Percentiles rank a stretch among this genome's conserved stretches.
These are phyloP conservation scores for Apostichopus leukothele DNA, from an alignment of 53 echinoderm and acorn worm species.

Conservation along the genomic window DNA sequence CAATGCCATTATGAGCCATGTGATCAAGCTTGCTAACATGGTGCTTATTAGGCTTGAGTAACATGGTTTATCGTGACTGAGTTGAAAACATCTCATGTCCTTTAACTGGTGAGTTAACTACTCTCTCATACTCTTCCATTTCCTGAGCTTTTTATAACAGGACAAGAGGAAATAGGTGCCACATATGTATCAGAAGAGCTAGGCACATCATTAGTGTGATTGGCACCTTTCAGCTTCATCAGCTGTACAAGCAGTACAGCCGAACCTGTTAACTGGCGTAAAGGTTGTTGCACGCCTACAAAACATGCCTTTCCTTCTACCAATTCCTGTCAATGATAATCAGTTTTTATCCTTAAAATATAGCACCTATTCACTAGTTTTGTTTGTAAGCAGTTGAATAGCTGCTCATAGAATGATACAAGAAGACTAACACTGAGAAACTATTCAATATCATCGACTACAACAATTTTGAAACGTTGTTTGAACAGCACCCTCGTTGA, in stretches of 20 bases:
- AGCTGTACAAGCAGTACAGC: neutral
- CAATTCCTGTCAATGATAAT: neutral
- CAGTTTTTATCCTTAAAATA: too few relatives aligned
- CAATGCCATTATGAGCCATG: neutral
- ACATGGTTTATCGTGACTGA: neutral
- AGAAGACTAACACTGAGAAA: too few relatives aligned
- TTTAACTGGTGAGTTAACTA: neutral
- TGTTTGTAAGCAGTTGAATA: too few relatives aligned
- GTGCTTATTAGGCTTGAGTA: neutral
- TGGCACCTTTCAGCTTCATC: too few relatives aligned
- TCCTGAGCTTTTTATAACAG: constrained; percentile 5
- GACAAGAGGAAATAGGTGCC: too few relatives aligned
- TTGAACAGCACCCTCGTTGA: too few relatives aligned
- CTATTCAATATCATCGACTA: too few relatives aligned
- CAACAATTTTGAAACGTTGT: too few relatives aligned
- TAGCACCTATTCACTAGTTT: too few relatives aligned
- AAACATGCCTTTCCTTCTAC: constrained; percentile 38
- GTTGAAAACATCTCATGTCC: neutral
- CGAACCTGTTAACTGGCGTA: neutral
- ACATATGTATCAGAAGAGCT: neutral
- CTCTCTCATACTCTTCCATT: neutral
- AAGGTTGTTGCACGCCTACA: neutral
- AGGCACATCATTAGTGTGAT: neutral
- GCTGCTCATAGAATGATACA: too few relatives aligned
- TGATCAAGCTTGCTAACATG: neutral